Base-by-base conservation (phyloP, 2,113 vertebrate species). In the Paratilapia polleni region DNA sequence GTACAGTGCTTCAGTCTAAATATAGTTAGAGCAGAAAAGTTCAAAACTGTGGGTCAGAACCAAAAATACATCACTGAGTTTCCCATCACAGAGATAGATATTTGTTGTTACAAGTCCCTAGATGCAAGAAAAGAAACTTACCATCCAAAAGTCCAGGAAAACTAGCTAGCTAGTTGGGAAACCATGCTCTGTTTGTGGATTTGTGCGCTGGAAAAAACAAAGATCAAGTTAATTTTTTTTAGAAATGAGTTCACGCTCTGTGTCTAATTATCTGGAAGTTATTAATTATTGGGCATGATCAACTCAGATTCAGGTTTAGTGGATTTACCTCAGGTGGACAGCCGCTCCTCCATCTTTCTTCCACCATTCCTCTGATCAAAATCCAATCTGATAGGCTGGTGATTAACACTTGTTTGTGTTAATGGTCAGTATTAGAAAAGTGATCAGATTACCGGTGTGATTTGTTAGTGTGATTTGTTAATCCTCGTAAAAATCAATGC, bases 381-480 rank as follows among this genome's bases (percentile, higher is more conserved):
- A 93, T 93, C 93, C 93, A 94, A 58, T 93, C 70, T 86, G 90
- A 94, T 84, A 88, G 93, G 93, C 93, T 93, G 92, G 83, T 91
- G 93, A 94, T 92, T 89, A 91, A 94, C 91, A 93, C 92, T 93
- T 34, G 78, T 82, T 89, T 85, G 91, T 92, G 92, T 93, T 91
- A 90, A 90, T 92, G 86, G 76, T 92, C 77, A 89, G 73, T 85
- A 89, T 89, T 89, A 60, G 77, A 82, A 74, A 87, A 79, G 22
- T 81, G 43, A 78, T 88, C 86, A 85, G 75, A 94, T 90, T 89
- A 87, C 78, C 62, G 22, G 19, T 47, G 74, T 63, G 68, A 87
- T 84, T 80, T 79, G 54, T 84, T 88, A 86, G 80, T 61, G 22
- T 13, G 52, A 64, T 34, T 49, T 34, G 12, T 34, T 57, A 83